These are phyloP conservation scores for Syrmaticus mikado DNA, from an alignment of 2,113 vertebrate species.

Conservation along the genomic window DNA sequence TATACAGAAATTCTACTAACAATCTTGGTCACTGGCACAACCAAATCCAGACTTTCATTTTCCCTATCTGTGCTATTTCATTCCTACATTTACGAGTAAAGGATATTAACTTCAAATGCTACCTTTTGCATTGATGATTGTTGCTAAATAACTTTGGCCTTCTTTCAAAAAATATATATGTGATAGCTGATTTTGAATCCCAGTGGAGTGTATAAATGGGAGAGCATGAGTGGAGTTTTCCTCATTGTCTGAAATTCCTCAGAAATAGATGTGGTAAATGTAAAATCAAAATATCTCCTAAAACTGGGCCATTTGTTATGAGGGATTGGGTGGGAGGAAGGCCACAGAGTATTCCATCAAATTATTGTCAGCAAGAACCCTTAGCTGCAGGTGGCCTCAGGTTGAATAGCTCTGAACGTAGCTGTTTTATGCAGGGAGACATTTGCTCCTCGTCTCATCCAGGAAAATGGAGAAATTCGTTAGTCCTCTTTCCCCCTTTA, in stretches of 20 bases:
- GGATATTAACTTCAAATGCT: neutral
- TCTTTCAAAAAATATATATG: neutral
- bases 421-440: neutral
- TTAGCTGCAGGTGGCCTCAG: neutral
- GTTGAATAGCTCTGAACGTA: neutral
- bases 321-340: neutral
- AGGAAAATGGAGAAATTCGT: conserved; percentile 21
- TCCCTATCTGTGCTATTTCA: neutral
- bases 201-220: neutral
- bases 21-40: neutral
- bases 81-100: neutral
- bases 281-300: neutral
- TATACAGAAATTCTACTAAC: neutral
- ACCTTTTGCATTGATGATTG: neutral
- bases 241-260: neutral
- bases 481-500: neutral
- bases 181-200: neutral
- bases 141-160: neutral
- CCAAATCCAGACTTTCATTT: neutral
- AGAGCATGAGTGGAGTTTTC: neutral
- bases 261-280: neutral
- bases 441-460: neutral
- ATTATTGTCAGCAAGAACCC: conserved; percentile 5
- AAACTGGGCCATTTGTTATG: neutral
- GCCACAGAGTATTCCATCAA: neutral